Percentiles rank a stretch among this genome's conserved stretches.
These are phyloP conservation scores for Leucopsar rothschildi DNA, from an alignment of 2,113 vertebrate genomes.

Conservation along the genomic window DNA sequence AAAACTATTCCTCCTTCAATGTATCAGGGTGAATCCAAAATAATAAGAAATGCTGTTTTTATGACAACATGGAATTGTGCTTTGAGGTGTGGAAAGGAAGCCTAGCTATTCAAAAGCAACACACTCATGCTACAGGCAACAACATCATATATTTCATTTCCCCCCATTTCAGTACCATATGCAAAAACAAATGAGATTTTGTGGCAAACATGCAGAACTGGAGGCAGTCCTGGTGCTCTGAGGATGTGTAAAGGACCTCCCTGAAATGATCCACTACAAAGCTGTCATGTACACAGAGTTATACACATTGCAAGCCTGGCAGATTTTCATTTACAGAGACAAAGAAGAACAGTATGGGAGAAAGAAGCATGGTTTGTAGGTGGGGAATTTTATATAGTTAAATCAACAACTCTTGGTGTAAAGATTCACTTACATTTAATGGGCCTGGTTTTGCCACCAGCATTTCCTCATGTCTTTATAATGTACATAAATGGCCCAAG, in stretches of 20 bases:
- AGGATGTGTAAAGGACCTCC: not conserved
- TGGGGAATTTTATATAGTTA: not conserved
- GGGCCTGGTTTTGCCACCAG: not conserved
- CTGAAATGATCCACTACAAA: not conserved
- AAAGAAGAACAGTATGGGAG: not conserved
- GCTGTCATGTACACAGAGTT: not conserved
- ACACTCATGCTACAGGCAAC: not conserved
- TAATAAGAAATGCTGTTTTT: not conserved
- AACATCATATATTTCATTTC: not conserved
- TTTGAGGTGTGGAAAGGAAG: not conserved
- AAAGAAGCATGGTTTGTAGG: not conserved
- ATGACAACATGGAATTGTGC: not conserved
- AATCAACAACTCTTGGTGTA: not conserved
- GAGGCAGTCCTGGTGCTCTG: not conserved
- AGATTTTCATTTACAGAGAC: not conserved
- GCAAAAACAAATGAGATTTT: not conserved
- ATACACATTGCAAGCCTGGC: not conserved
- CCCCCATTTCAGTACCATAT: not conserved
- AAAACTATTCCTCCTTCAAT: not conserved
- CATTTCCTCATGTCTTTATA: not conserved
- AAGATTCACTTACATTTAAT: not conserved
- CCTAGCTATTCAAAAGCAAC: not conserved
- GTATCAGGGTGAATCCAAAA: not conserved
- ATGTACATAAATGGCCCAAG: not conserved
- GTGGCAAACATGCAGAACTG: not conserved